Base-by-base conservation (phyloP, 2,797 vertebrate genomes). In the Enteromius unitaeniatus region DNA sequence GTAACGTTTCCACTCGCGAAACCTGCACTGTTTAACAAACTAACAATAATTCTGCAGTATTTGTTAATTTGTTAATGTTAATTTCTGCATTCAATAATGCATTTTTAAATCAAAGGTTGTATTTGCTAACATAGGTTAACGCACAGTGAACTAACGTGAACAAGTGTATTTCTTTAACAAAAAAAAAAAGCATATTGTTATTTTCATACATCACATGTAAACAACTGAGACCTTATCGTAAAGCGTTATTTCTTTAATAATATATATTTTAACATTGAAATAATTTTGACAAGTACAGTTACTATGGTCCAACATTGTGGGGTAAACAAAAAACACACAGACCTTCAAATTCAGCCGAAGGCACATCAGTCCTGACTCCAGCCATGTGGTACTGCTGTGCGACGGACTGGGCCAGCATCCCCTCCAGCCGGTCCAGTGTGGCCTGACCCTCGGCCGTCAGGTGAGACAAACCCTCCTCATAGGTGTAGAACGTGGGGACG, bases 301-400 rank as follows among this genome's bases (percentile, higher is more conserved):
- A 21, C 45, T 21, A 21, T 3, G 26, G 4, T 4, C 13, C 17
- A 74, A 14, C 31, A 21, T 53, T 34, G 19, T 4, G 19, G 51
- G 28, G 8, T 72, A 28, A 49, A 42, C 40, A 11, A 19, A 19
- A 17, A 42, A 45, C 17, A 34, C 19, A 68, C 82, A 45, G 47
- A 98, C 97, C 97, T 94, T 97, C 96, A 26, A 95, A 96, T 19
- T 96, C 96, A 0, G 91, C 90, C 14, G 93, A 70, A 0, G 95
- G 91, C 9, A 96, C 95, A 19, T 97, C 97, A 0, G 97, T 98
- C 34, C 97, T 94, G 68, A 99, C 98, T 0, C 98, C 98, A 0
- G 97, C 98, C 98, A 99, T 99, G 93, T 97, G 95, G 92, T 95
- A 98, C 89, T 97, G 97, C 76, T 96, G 96, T 62, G 95, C 91